These are phyloP conservation scores for Heliornis fulica DNA, from an alignment of 2,113 vertebrate species.

Conservation along the genomic window DNA sequence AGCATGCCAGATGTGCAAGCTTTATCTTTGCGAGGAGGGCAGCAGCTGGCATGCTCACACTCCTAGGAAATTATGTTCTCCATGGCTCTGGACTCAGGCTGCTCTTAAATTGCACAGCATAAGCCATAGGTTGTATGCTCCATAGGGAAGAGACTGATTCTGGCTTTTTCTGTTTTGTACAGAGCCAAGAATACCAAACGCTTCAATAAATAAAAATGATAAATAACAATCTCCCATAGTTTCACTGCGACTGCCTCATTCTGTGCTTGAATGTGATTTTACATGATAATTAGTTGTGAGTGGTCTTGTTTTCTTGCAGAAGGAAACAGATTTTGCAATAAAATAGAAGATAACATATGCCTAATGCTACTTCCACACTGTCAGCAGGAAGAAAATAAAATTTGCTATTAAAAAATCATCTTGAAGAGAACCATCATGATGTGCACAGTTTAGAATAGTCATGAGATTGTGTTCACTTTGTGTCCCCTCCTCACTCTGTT, in stretches of 20 bases:
- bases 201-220: slow-evolving; percentile 21
- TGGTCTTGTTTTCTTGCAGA: not conserved
- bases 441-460: not conserved
- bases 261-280: slow-evolving; percentile 3
- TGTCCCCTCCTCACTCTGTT: not conserved
- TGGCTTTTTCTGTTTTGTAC: not conserved
- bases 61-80: not conserved
- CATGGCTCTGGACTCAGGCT: not conserved
- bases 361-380: not conserved
- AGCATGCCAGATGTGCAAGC: not conserved
- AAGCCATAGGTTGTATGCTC: not conserved
- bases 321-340: not conserved
- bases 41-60: not conserved
- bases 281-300: not conserved
- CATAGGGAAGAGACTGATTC: not conserved
- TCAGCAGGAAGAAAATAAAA: not conserved
- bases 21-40: not conserved
- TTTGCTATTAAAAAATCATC: not conserved
- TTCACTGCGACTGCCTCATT: not conserved
- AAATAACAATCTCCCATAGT: not conserved
- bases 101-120: not conserved
- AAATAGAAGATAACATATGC: not conserved
- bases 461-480: not conserved
- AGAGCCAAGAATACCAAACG: not conserved
- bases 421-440: not conserved